Percentiles rank a stretch among this genome's conserved stretches.
These are phyloP conservation scores for Drosophila varians DNA, from an alignment of 1,140 invertebrate genomes.

Conservation along the genomic window DNA sequence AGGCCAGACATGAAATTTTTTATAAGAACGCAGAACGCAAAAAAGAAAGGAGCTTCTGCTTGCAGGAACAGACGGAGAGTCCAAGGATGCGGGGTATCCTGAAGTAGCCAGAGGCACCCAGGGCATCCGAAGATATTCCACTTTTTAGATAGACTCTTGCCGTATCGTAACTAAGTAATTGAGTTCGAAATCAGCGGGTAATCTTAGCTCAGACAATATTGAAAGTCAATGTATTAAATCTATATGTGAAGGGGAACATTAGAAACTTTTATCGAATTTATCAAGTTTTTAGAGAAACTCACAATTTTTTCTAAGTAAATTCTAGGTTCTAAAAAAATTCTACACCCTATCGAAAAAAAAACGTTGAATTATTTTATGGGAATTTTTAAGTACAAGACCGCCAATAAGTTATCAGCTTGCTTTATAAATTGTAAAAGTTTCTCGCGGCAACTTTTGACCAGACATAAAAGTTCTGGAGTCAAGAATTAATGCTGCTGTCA, in stretches of 20 bases:
- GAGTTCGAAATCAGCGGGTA: background rate
- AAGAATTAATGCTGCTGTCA: background rate
- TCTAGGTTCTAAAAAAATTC: background rate
- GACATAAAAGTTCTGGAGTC: background rate
- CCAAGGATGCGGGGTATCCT: background rate
- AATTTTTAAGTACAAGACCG: slow-evolving; percentile 25
- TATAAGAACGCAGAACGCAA: background rate
- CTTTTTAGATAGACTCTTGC: background rate
- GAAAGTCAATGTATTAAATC: background rate
- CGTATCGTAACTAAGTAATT: background rate
- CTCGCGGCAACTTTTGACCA: background rate
- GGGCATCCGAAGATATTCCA: background rate
- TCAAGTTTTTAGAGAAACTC: background rate
- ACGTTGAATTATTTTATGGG: slow-evolving; percentile 21
- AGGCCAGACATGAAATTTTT: slow-evolving; percentile 35
- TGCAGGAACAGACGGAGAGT: background rate
- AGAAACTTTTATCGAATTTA: too few relatives aligned
- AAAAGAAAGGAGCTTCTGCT: background rate
- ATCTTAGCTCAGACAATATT: background rate
- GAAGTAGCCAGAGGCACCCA: background rate
- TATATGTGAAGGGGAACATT: background rate
- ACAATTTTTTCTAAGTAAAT: background rate
- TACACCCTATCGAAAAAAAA: slow-evolving; percentile 15
- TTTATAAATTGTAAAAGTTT: background rate
- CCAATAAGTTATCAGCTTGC: slow-evolving; percentile 8